Evolutionary conservation across 2,113 vertebrate genomes (phyloP).

Genomic region (Rhinoderma darwinii): DNA sequence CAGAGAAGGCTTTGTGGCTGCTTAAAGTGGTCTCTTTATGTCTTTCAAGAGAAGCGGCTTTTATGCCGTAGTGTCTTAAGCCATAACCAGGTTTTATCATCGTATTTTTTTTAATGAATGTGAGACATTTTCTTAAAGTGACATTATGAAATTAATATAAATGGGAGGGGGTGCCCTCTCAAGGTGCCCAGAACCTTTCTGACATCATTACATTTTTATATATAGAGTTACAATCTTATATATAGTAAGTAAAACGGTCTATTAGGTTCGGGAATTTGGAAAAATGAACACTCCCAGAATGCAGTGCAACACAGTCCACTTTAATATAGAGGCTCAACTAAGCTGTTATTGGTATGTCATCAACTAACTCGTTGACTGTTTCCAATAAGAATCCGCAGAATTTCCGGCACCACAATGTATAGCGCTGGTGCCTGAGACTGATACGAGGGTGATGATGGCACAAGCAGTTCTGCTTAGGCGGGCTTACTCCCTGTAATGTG

Average conservation of each 20-base stretch:
- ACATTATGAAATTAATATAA: neutral
- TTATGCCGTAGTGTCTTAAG: neutral
- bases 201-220: conserved; percentile 11
- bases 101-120: neutral
- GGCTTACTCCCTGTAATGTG: too few relatives aligned
- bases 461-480: too few relatives aligned
- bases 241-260: neutral
- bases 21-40: neutral
- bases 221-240: neutral
- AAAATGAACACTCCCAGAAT: neutral
- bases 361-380: neutral
- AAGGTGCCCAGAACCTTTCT: neutral
- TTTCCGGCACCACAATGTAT: too few relatives aligned
- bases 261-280: neutral
- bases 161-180: neutral
- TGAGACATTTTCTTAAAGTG: neutral
- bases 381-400: neutral
- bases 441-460: too few relatives aligned
- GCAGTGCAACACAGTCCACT: neutral
- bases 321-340: too few relatives aligned
- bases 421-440: too few relatives aligned
- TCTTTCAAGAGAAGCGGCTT: neutral
- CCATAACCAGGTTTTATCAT: neutral
- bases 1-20: neutral
- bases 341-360: neutral